Conservation (phyloP, 2,113 vertebrate species). For the Hippopotamus amphibius region DNA sequence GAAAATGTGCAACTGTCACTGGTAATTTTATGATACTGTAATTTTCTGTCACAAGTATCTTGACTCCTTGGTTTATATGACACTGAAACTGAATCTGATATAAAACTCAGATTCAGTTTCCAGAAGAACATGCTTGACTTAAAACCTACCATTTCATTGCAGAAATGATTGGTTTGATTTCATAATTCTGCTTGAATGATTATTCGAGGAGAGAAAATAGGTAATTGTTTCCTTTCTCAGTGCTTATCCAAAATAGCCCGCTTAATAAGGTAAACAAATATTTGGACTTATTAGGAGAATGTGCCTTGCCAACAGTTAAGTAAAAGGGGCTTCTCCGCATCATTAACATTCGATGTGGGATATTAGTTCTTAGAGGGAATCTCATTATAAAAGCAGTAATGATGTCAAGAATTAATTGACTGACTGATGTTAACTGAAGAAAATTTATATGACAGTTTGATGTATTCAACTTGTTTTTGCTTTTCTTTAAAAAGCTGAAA, state of each 20-base stretch:
- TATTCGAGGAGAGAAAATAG: slow-evolving; percentile 50
- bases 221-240: slow-evolving; percentile 41
- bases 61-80: neutral
- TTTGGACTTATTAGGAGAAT: neutral
- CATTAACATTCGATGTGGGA: slow-evolving; percentile 31
- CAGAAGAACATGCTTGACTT: slow-evolving; percentile 27
- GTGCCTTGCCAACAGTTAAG: neutral
- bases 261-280: slow-evolving; percentile 2
- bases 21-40: neutral
- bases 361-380: slow-evolving; percentile 61
- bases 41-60: slow-evolving; percentile 15
- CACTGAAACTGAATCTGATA: neutral
- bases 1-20: neutral
- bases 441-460: slow-evolving; percentile 35
- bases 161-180: slow-evolving; percentile 45
- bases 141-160: neutral
- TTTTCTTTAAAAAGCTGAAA: slow-evolving; percentile 63
- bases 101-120: neutral
- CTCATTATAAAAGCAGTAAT: neutral
- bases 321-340: neutral
- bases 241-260: slow-evolving; percentile 3
- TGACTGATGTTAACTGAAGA: slow-evolving; percentile 62
- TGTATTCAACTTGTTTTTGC: neutral
- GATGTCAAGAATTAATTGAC: slow-evolving; percentile 51
- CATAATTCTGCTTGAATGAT: neutral